Evolutionary conservation across 2,113 vertebrate genomes (phyloP), one percentile per base, ranked within the genome.

Genomic region (Megatriorchis doriae): DNA sequence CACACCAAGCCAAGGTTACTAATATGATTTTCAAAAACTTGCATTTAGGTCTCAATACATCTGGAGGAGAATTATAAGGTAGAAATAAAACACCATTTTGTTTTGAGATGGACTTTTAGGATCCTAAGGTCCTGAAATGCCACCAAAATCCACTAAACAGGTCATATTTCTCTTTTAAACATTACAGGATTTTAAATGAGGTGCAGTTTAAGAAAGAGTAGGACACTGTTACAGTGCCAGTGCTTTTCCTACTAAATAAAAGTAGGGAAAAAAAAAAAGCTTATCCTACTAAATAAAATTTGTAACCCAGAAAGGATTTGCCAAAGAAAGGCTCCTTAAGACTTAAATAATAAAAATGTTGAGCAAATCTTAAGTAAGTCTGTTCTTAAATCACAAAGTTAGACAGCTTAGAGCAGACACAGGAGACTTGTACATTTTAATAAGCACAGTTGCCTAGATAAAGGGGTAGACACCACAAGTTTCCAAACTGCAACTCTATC

Each of bases 11-110:
- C 93, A 78, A 78, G 53, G 67, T 90, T 91, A 91, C 85, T 96
- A 95, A 96, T 80, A 94, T 10, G 16, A 66, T 80, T 89, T 91
- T 81, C 85, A 32, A 91, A 86, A 79, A 95, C 83, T 96, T 94
- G 94, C 85, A 91, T 97, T 96, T 93, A 93, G 92, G 80, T 96
- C 96, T 97, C 95, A 97, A 80, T 97, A 96, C 86, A 94, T 90
- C 71, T 97, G 95, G 81, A 85, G 80, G 81, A 96, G 86, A 94
- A 93, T 74, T 73, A 38, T 73, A 73, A 78, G 52, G 63, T 67
- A 97, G 94, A 97, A 98, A 97, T 95, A 53, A 56, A 98, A 96
- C 74, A 91, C n/a, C 70, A 62, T 85, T 93, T 90, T 83, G 79
- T 85, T 97, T 82, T 74, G 88, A 96, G 94, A 91, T 70, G 74